Evolutionary conservation across 2,113 vertebrate species (phyloP).

Genomic region (Pseudopipra pipra): DNA sequence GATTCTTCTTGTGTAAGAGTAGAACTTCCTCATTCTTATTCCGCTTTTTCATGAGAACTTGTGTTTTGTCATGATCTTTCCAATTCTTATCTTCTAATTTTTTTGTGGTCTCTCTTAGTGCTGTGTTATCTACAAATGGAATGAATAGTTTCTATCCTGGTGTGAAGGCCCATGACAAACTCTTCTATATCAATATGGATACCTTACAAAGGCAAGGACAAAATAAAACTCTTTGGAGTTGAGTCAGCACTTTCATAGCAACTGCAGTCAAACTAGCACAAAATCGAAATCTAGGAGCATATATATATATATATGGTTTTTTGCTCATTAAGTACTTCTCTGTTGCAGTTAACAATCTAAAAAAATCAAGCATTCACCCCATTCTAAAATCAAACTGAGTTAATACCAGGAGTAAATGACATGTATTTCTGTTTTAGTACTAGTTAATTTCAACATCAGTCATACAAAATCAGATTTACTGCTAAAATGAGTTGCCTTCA

Average conservation of each 20-base stretch:
- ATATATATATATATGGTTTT: neutral
- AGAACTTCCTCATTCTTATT: neutral
- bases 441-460: conserved; percentile 1
- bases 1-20: neutral
- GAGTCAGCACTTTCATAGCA: neutral
- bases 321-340: neutral
- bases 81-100: neutral
- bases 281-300: neutral
- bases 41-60: neutral
- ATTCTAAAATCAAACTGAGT: neutral
- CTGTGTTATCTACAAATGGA: neutral
- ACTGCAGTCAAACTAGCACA: neutral
- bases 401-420: neutral
- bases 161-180: neutral
- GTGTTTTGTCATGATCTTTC: neutral
- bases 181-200: neutral
- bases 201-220: neutral
- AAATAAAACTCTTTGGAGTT: neutral
- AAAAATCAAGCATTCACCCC: neutral
- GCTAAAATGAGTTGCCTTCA: neutral
- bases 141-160: neutral
- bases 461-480: neutral
- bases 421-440: neutral
- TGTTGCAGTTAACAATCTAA: neutral
- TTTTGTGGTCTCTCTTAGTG: neutral